Conservation (phyloP, 1,140 invertebrate genomes). For the Drosophila mayri region DNA sequence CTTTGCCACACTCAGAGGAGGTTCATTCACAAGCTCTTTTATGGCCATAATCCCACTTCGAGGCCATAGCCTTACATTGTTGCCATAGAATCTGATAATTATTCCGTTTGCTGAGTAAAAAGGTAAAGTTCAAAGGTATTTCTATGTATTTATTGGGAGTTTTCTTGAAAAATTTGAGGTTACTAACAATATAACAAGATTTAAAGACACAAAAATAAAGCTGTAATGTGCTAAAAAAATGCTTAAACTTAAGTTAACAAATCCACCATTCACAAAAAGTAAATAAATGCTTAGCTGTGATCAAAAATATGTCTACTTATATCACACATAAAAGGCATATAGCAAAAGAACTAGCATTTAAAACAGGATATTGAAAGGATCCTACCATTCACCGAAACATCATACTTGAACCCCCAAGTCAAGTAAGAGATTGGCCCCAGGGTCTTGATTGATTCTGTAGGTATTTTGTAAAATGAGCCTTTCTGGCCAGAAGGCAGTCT, state of each 20-base stretch:
- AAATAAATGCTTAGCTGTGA: neutral
- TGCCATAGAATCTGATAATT: slow-evolving; percentile 1
- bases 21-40: slow-evolving; percentile 6
- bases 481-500: slow-evolving; percentile 5
- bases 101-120: neutral
- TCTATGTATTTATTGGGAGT: neutral
- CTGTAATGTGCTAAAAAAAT: neutral
- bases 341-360: neutral
- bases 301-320: no score
- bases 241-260: neutral
- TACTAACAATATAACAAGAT: neutral
- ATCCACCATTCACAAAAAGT: neutral
- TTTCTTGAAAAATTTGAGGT: neutral
- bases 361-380: neutral
- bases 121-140: slow-evolving; percentile 2
- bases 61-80: neutral
- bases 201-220: neutral
- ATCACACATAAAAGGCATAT: no score
- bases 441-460: slow-evolving; percentile 26
- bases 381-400: neutral
- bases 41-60: slow-evolving; percentile 9
- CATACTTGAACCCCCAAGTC: neutral
- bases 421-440: slow-evolving; percentile 26
- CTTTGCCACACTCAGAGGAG: neutral
- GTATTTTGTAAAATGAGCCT: slow-evolving; percentile 26